Evolutionary conservation across 1,140 invertebrate species (phyloP).

Genomic region (Drosophila kohkoa): DNA sequence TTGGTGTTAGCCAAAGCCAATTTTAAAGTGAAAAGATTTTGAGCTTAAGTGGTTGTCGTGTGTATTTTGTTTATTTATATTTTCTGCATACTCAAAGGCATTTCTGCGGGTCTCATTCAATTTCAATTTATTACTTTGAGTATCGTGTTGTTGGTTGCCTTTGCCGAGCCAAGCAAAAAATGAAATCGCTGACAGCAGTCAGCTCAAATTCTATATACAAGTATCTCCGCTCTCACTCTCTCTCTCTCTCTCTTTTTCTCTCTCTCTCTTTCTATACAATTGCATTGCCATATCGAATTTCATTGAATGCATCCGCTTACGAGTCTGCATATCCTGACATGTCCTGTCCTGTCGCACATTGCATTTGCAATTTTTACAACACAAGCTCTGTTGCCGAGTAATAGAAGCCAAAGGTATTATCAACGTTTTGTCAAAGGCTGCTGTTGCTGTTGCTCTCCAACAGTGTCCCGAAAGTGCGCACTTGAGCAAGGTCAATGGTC

Average conservation of each 20-base stretch:
- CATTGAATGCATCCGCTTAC: constrained; percentile 32
- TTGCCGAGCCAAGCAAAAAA: constrained; percentile 53
- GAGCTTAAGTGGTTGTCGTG: not conserved
- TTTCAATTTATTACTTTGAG: constrained; percentile 44
- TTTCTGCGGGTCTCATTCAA: constrained; percentile 35
- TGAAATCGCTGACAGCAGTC: constrained; percentile 28
- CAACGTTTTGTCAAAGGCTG: constrained; percentile 35
- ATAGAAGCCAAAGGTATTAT: constrained; percentile 21
- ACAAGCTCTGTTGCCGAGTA: not conserved
- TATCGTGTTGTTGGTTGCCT: constrained; percentile 34
- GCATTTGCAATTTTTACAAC: constrained; percentile 10
- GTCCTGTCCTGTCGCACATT: not conserved
- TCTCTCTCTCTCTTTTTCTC: not conserved
- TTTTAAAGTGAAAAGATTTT: not conserved
- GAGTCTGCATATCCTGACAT: not conserved
- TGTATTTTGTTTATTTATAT: constrained; percentile 1
- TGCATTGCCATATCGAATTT: constrained; percentile 40
- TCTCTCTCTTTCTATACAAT: constrained; percentile 15
- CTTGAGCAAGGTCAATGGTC: constrained; percentile 39
- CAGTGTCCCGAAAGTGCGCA: constrained; percentile 40
- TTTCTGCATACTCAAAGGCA: constrained; percentile 24
- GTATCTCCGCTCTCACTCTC: not conserved
- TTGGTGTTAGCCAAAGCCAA: not conserved
- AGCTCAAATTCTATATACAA: not conserved
- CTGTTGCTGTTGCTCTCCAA: not conserved